Evolutionary conservation across 2,797 vertebrate species (phyloP).

Genomic region (Hemibagrus guttatus): DNA sequence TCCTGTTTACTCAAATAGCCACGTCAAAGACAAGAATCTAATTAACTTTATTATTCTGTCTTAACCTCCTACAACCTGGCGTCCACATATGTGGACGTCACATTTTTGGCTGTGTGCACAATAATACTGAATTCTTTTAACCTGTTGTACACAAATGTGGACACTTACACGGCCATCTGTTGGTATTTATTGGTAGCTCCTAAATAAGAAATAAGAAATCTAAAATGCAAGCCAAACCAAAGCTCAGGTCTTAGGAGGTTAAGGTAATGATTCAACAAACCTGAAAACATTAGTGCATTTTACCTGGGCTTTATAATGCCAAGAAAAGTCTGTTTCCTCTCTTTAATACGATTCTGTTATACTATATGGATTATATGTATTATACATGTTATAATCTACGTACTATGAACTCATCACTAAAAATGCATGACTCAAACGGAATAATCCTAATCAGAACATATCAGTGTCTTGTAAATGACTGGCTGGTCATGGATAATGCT

Average conservation of each 20-base stretch:
- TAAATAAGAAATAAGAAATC: too few relatives aligned
- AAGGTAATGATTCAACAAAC: neutral
- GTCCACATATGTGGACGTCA: too few relatives aligned
- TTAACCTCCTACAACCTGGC: too few relatives aligned
- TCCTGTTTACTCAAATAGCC: neutral
- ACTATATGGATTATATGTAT: neutral
- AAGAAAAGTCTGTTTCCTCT: neutral
- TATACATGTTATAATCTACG: too few relatives aligned
- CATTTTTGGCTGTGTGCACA: too few relatives aligned
- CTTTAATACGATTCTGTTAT: neutral
- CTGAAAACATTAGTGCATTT: neutral
- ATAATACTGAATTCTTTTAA: too few relatives aligned
- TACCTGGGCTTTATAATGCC: neutral
- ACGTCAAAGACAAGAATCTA: neutral
- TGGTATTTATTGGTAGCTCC: too few relatives aligned
- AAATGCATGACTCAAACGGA: neutral
- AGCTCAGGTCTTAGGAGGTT: too few relatives aligned
- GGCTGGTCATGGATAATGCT: too few relatives aligned
- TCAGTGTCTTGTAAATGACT: neutral
- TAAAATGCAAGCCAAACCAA: too few relatives aligned
- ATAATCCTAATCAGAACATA: neutral
- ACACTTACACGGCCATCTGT: too few relatives aligned
- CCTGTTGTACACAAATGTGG: too few relatives aligned
- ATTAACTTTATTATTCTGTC: neutral
- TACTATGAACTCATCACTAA: neutral